These are phyloP conservation scores for Upupa epops DNA, from an alignment of 2,113 vertebrate species.

Conservation along the genomic window DNA sequence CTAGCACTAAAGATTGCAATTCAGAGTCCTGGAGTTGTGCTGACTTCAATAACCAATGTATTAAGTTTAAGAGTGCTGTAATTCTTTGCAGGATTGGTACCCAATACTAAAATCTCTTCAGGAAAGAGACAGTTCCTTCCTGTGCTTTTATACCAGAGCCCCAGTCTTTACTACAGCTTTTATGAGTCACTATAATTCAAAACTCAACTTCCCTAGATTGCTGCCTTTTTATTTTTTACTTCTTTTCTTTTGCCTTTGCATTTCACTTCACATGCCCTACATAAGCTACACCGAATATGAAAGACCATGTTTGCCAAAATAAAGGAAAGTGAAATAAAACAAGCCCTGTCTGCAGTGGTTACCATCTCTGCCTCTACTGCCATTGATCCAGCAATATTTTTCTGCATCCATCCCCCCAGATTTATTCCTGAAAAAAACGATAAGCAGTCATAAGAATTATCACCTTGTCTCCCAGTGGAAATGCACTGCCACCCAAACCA, in stretches of 20 bases:
- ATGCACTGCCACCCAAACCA: slow-evolving; percentile 2
- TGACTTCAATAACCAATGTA: neutral
- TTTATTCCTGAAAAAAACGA: slow-evolving; percentile 34
- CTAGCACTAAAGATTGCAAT: neutral
- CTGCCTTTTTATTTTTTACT: neutral
- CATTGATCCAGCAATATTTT: slow-evolving; percentile 6
- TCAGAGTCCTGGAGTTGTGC: neutral
- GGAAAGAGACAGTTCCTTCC: slow-evolving; percentile 25
- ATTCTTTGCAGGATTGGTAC: slow-evolving; percentile 22
- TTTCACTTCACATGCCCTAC: neutral
- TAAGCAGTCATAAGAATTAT: slow-evolving; percentile 27
- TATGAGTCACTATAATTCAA: slow-evolving; percentile 39
- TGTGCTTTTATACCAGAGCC: slow-evolving; percentile 34
- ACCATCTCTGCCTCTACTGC: neutral
- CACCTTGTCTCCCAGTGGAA: slow-evolving; percentile 28
- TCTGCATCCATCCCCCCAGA: neutral
- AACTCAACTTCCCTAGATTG: neutral
- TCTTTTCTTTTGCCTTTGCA: neutral
- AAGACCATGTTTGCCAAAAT: neutral
- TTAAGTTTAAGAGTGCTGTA: slow-evolving; percentile 3
- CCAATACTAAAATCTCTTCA: slow-evolving; percentile 20
- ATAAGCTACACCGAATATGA: neutral
- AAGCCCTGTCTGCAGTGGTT: neutral
- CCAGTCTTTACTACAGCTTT: slow-evolving; percentile 29
- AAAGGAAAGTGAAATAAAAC: neutral